phyloP scores from a whole-genome alignment of 2,888 invertebrate genomes.

The Phorcus lineatus region DNA sequence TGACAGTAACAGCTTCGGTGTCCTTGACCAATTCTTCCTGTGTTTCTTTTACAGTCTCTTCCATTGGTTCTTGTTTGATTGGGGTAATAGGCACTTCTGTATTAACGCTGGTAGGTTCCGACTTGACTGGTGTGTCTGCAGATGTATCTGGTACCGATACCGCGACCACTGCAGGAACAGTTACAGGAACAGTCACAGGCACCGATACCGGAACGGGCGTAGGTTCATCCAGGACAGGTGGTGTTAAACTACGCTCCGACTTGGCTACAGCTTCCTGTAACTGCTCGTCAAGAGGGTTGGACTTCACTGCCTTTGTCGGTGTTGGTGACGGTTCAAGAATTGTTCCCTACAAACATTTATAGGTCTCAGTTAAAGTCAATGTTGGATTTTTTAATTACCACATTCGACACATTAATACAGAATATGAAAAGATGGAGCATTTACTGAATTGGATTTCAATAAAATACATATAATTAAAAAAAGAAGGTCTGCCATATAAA shows the following conservation, averaged over 20 bases:
- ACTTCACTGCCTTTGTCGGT: slow-evolving; percentile 30
- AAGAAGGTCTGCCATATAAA: no score
- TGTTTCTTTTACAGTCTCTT: background rate
- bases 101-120: background rate
- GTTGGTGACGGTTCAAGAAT: slow-evolving; percentile 37
- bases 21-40: no score
- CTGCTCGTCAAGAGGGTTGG: slow-evolving; percentile 42
- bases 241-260: background rate
- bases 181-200: background rate
- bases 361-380: no score
- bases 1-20: no score
- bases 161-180: background rate
- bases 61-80: background rate
- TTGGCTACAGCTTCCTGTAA: slow-evolving; percentile 28
- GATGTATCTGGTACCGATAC: background rate
- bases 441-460: no score
- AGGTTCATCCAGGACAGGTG: background rate
- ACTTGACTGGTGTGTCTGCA: background rate
- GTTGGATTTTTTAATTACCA: no score
- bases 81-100: background rate
- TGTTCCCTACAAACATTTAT: slow-evolving; percentile 35
- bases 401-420: no score
- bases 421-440: no score
- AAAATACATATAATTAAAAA: no score
- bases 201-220: background rate